Percentiles rank a stretch among this genome's conserved stretches.
Conservation (phyloP, 2,797 vertebrate species). For the Rousettus madagascariensis region DNA sequence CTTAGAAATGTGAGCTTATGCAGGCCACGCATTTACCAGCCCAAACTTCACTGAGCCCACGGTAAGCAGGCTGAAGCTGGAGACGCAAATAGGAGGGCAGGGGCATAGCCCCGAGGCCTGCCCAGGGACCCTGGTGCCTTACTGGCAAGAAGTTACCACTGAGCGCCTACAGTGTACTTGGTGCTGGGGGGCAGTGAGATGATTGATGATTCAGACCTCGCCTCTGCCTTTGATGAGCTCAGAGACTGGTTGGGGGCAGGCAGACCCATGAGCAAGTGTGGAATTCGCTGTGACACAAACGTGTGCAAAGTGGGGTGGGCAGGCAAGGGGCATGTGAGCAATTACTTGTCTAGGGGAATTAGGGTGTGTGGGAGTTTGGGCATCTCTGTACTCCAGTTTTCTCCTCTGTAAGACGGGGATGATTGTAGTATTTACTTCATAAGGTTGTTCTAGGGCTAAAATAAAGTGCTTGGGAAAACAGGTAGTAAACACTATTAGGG, state of each 20-base stretch:
- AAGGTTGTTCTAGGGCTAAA: neutral
- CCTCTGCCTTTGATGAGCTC: neutral
- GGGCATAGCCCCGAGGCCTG: neutral
- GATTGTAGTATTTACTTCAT: neutral
- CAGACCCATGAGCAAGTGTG: neutral
- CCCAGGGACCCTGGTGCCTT: neutral
- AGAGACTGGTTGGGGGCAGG: neutral
- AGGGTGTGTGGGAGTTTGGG: neutral
- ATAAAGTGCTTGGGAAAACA: neutral
- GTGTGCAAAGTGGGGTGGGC: neutral
- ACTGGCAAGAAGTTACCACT: neutral
- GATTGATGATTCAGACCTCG: neutral
- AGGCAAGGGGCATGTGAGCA: neutral
- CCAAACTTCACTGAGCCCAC: neutral
- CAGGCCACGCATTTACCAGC: neutral
- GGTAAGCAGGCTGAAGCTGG: neutral
- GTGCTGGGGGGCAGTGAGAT: neutral
- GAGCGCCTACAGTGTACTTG: neutral
- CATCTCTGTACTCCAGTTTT: neutral
- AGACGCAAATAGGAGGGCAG: neutral
- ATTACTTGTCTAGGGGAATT: neutral
- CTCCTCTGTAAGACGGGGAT: neutral
- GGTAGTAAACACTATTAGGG: accelerated
- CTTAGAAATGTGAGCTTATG: neutral
- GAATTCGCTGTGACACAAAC: neutral